Base-by-base conservation (phyloP, 2,888 invertebrate genomes). In the Perithous albicinctus region DNA sequence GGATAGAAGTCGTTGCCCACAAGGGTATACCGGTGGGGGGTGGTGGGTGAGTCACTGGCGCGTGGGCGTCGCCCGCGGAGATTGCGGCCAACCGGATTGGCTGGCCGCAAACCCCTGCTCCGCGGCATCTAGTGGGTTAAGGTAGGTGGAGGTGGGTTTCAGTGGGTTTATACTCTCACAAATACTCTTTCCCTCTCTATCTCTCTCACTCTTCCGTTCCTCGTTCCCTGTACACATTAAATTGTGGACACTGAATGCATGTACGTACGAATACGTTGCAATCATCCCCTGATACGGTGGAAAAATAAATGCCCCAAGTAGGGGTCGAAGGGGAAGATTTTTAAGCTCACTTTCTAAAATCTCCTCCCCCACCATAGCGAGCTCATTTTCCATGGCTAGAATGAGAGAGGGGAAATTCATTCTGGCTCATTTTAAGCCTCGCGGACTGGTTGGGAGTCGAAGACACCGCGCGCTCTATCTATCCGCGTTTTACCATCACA, bases 1-100 rank as follows among this genome's bases (percentile, higher is more conserved):
- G 78, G 82, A 80, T 67, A 23, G 80, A 66, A 84, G 67, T 77
- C 77, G 82, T 75, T 78, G 82, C 66, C 72, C 61, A 61, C 67
- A 56, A 41, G 67, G 80, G 78, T 29, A 26, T 15, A n/a, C 85
- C 85, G 85, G 87, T 84, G 86, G 79, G 87, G 85, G 85, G 78
- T 84, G 83, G 85, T 87, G 85, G 86, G 84, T 87, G 87, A 86
- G 86, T 87, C 88, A 91, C 88, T 91, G 92, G 91, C 86, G 88
- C 87, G 89, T 89, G 89, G 92, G 92, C 92, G 92, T 91, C 90
- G 87, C 90, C 78, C 85, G 83, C 86, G 87, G 88, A 89, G 90
- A 89, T 89, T 89, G 91, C 88, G 89, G 88, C 87, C 84, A 72
- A 85, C 87, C 87, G 87, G 88, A 92, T 92, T 92, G 92, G 92